phyloP scores from a whole-genome alignment of 2,797 vertebrate species.

The Emys orbicularis region DNA sequence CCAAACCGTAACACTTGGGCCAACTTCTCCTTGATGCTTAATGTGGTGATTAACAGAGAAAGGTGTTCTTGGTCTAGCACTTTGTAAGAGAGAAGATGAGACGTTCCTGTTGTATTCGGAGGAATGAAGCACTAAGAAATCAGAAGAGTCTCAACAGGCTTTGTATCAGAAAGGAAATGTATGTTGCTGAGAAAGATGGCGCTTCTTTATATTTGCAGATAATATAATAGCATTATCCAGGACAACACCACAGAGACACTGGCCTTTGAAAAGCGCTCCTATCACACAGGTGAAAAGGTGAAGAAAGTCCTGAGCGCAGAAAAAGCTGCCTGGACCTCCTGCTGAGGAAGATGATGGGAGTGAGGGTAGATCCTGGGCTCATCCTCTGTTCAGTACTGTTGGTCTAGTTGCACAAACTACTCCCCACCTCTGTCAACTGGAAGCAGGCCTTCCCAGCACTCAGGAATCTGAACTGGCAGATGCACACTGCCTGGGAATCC shows the following conservation, averaged over 20 bases:
- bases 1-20: not conserved
- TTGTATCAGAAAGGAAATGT: not conserved
- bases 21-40: slow-evolving; percentile 1
- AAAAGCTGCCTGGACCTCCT: not conserved
- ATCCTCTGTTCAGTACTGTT: not conserved
- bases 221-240: slow-evolving; percentile 13
- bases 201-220: slow-evolving; percentile 21
- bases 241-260: slow-evolving; percentile 29
- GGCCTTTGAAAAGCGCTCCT: slow-evolving; percentile 37
- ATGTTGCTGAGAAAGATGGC: not conserved
- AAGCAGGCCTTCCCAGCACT: not conserved
- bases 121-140: not conserved
- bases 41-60: not conserved
- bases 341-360: not conserved
- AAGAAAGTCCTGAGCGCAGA: not conserved
- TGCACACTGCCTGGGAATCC: not conserved
- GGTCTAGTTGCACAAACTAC: not conserved
- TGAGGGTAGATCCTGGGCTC: not conserved
- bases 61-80: not conserved
- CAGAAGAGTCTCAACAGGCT: not conserved
- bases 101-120: not conserved
- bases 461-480: slow-evolving; percentile 21
- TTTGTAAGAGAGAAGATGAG: not conserved
- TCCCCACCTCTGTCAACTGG: not conserved
- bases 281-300: not conserved